phyloP scores from a whole-genome alignment of 1,140 invertebrate genomes.

The Microplitis mediator region DNA sequence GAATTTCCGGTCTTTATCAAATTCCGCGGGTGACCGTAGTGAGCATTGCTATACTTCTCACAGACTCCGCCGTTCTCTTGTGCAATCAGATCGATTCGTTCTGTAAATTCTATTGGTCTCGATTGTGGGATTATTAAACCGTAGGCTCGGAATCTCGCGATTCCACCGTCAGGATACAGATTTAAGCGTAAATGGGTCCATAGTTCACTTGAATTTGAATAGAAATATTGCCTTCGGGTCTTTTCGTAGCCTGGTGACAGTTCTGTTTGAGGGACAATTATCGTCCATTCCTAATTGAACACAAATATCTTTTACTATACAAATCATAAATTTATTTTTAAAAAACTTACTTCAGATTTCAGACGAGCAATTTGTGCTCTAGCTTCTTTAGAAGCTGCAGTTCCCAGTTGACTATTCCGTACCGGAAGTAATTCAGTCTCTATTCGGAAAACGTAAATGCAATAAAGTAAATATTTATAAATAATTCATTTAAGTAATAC shows the following conservation, averaged over 20 bases:
- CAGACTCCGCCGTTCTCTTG: conserved; percentile 66
- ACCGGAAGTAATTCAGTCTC: conserved; percentile 62
- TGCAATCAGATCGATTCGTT: conserved; percentile 64
- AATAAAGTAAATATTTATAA: not conserved
- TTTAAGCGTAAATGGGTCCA: conserved; percentile 70
- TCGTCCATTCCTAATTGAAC: conserved; percentile 62
- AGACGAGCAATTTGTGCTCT: conserved; percentile 59
- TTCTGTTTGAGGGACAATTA: conserved; percentile 64
- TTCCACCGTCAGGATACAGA: conserved; percentile 72
- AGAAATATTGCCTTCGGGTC: conserved; percentile 65
- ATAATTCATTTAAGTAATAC: conserved; percentile 10
- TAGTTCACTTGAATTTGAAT: conserved; percentile 47
- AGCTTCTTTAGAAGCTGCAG: conserved; percentile 60
- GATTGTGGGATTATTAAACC: conserved; percentile 61
- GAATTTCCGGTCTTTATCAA: conserved; percentile 65
- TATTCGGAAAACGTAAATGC: conserved; percentile 43
- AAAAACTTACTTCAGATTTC: conserved; percentile 55
- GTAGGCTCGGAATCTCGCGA: conserved; percentile 69
- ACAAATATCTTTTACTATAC: not conserved
- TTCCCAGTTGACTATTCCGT: conserved; percentile 61
- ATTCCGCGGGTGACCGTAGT: conserved; percentile 71
- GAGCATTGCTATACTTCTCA: conserved; percentile 68
- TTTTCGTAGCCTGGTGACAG: conserved; percentile 66
- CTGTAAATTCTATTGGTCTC: conserved; percentile 33
- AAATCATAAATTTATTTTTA: conserved; percentile 1